Evolutionary conservation across 2,113 vertebrate genomes (phyloP).

Genomic region (Alligator sinensis): DNA sequence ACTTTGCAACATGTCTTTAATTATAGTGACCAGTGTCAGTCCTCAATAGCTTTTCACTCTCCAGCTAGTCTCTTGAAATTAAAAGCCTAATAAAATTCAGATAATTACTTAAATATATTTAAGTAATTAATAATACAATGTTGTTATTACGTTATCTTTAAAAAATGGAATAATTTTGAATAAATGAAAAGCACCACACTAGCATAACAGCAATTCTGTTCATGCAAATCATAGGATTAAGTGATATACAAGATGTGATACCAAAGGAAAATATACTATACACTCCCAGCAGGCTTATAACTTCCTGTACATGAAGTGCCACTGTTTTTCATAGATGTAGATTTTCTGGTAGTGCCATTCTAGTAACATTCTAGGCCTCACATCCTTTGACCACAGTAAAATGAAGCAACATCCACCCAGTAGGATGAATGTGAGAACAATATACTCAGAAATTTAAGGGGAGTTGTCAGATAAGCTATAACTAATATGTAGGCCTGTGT

Average conservation of each 20-base stretch:
- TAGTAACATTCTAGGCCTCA: background rate
- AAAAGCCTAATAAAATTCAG: background rate
- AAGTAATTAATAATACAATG: background rate
- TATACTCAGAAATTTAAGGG: no score
- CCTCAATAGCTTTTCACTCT: constrained; percentile 40
- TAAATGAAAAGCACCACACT: background rate
- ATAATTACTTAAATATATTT: constrained; percentile 19
- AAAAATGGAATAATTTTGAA: background rate
- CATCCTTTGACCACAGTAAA: background rate
- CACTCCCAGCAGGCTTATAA: no score
- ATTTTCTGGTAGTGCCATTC: background rate
- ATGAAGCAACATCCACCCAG: background rate
- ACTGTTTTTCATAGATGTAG: background rate
- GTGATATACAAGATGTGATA: no score
- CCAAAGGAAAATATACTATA: no score
- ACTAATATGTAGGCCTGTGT: no score
- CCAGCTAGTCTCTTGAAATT: constrained; percentile 12
- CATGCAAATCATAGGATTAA: no score
- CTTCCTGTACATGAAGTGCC: no score
- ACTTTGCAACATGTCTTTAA: constrained; percentile 40
- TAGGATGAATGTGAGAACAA: background rate
- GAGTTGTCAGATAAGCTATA: no score
- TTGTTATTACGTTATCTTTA: background rate
- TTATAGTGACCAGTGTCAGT: constrained; percentile 32
- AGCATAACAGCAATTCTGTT: background rate